Evolutionary conservation across 2,888 invertebrate species (phyloP).

Genomic region (Nowickia ferox): DNA sequence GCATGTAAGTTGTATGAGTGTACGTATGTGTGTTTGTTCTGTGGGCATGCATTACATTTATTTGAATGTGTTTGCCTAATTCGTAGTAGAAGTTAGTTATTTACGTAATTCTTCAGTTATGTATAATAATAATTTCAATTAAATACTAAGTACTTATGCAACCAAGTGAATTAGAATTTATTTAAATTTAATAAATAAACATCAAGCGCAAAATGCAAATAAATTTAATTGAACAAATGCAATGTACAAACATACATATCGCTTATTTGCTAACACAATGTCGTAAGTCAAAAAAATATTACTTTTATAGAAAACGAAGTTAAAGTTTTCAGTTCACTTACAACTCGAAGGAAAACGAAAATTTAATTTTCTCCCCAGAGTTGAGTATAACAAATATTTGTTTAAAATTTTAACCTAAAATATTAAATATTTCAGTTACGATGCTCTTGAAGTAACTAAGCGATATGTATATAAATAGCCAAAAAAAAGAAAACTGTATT

Average conservation of each 20-base stretch:
- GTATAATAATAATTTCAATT: conserved; percentile 2
- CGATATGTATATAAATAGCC: neutral
- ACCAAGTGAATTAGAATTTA: conserved; percentile 57
- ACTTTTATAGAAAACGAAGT: too few species aligned
- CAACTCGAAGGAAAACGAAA: too few species aligned
- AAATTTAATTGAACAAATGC: conserved; percentile 13
- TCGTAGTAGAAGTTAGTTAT: neutral
- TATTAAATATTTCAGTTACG: too few species aligned
- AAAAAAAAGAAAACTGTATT: conserved; percentile 5
- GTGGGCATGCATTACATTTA: neutral
- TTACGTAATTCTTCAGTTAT: conserved; percentile 26
- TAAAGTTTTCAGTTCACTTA: too few species aligned
- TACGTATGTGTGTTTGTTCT: neutral
- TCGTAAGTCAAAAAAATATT: too few species aligned
- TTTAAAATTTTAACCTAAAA: too few species aligned
- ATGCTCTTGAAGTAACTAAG: too few species aligned
- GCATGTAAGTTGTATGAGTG: neutral
- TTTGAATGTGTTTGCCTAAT: neutral
- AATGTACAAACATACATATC: too few species aligned
- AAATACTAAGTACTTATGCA: conserved; percentile 44
- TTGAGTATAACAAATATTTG: too few species aligned
- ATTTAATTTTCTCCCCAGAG: too few species aligned
- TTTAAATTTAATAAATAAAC: conserved; percentile 48
- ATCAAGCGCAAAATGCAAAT: conserved; percentile 20
- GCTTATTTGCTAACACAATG: too few species aligned